Conservation (phyloP, 2,797 vertebrate species). For the Pseudochirops cupreus region DNA sequence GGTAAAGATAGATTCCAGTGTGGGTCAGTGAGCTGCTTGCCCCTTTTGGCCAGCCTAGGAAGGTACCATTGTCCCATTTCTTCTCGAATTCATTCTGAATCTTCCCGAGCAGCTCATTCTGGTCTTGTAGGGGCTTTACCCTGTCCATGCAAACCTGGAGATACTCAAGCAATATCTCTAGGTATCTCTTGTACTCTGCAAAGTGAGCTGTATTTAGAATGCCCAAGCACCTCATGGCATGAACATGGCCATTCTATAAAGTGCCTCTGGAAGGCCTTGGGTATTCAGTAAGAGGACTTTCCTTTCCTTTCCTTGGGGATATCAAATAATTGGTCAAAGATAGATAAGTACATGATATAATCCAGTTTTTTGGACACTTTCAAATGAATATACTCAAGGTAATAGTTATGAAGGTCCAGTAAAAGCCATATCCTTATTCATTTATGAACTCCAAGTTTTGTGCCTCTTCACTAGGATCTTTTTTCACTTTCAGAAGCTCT, state of each 20-base stretch:
- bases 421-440: constrained; percentile 94
- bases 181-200: constrained; percentile 93
- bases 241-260: constrained; percentile 97
- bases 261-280: constrained; percentile 95
- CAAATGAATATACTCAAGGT: constrained; percentile 92
- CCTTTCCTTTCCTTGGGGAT: constrained; percentile 98
- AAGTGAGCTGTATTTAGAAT: constrained; percentile 89
- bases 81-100: constrained; percentile 96
- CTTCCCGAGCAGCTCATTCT: constrained; percentile 97
- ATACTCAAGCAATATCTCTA: constrained; percentile 97
- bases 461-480: constrained; percentile 90
- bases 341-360: constrained; percentile 97
- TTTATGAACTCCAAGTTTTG: constrained; percentile 95
- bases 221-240: constrained; percentile 96
- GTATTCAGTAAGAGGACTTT: constrained; percentile 97
- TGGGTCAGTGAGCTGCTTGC: constrained; percentile 97
- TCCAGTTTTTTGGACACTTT: constrained; percentile 97
- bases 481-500: constrained; percentile 90
- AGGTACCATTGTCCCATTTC: constrained; percentile 96
- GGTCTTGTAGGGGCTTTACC: constrained; percentile 96
- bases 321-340: constrained; percentile 98
- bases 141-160: constrained; percentile 97
- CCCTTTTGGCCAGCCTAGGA: constrained; percentile 99
- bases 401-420: constrained; percentile 89
- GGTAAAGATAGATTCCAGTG: constrained; percentile 96